Base-by-base conservation (phyloP, 2,797 vertebrate species). In the Melanotaenia trifasciata region DNA sequence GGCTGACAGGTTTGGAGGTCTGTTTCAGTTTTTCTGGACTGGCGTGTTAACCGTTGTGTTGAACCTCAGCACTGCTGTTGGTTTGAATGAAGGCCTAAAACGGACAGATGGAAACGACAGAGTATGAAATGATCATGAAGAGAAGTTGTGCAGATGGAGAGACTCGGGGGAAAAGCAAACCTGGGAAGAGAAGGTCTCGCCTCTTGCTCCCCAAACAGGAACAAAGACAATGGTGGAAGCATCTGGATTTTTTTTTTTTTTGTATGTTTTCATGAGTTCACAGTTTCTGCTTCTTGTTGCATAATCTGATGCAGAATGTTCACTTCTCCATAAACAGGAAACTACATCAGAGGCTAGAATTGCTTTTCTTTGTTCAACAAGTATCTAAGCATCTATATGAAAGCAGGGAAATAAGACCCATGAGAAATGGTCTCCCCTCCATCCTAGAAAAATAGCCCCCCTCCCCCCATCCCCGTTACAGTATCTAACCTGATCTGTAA, bases 231-330 rank as follows among this genome's bases (percentile, higher is more conserved):
- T 72, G 76, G 84, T 86, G 84, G 88, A 92, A 88, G 86, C 89
- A 87, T 86, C 73, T 83, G 84, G 83, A 94, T 84, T 73, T 50
- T 78, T 72, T 83, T 80, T 70, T 86, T 61, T 82, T 80, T 72
- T 83, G 4, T 32, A 32, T 5, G 83, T 87, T 88, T 89, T 85
- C 85, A 72, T 93, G 90, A 94, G 86, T 93, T 94, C 94, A 94
- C 94, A 94, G 94, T 94, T 91, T 94, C 87, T 94, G 90, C 91
- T 94, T 94, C 91, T 93, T 92, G 94, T 95, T 95, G 95, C 94
- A 95, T 94, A 94, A 92, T 94, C 89, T 94, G 93, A 91, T 91
- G 82, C 91, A 43, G 90, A 88, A 84, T 92, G 94, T 88, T 94
- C 92, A 92, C 89, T 92, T 94, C 89, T 93, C 90, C 92, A 90